phyloP scores from a whole-genome alignment of 2,888 invertebrate species.

The Apamea epomidion region DNA sequence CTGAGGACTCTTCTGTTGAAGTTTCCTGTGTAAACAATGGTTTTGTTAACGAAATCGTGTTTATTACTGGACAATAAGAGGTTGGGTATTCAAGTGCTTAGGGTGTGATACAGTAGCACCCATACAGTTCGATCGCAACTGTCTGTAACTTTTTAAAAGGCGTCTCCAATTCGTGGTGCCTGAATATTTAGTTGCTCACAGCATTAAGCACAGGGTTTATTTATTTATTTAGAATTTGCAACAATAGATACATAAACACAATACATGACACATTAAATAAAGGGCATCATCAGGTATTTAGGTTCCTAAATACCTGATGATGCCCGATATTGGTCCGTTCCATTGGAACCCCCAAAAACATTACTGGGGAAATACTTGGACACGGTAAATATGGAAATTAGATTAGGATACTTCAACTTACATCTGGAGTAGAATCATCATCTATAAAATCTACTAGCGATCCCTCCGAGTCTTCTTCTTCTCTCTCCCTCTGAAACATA shows the following conservation, averaged over 20 bases:
- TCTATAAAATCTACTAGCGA: constrained; percentile 94
- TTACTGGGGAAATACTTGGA: background rate
- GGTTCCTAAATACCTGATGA: no score
- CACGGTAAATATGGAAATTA: background rate
- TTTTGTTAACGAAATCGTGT: background rate
- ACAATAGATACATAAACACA: no score
- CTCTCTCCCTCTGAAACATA: constrained; percentile 84
- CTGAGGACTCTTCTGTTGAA: constrained; percentile 82
- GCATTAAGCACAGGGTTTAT: no score
- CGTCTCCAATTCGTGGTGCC: background rate
- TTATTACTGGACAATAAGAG: background rate
- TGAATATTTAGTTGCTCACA: background rate
- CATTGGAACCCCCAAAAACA: background rate
- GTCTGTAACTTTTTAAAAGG: background rate
- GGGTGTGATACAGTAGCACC: background rate
- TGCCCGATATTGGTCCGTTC: background rate
- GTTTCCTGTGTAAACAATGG: constrained; percentile 76
- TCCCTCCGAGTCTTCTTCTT: constrained; percentile 92
- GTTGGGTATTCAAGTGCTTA: background rate
- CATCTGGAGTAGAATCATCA: constrained; percentile 88
- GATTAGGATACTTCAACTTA: constrained; percentile 65
- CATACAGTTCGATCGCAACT: background rate
- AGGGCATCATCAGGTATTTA: no score
- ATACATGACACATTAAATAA: no score
- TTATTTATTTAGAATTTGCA: no score